Base-by-base conservation (phyloP, 2,888 invertebrate genomes). In the Epicampocera succincta region DNA sequence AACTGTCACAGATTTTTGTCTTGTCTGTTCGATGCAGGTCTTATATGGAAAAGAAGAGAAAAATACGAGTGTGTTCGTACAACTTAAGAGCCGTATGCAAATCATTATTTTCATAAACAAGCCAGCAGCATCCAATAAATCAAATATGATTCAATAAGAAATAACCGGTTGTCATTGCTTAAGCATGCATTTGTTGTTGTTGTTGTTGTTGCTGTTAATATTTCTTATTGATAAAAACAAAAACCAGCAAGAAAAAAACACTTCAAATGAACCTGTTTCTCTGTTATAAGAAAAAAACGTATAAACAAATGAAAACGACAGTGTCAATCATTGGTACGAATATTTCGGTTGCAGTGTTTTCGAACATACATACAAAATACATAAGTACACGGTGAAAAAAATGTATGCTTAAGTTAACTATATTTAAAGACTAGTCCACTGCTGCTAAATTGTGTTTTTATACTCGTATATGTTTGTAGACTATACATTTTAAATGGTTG, bases 231-330 rank as follows among this genome's bases (percentile, higher is more conserved):
- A 75, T 71, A 46, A 65, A 44, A 38, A 58, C 29, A 61, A 50
- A 42, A 50, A n/a, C 9, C 58, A 29, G 50, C 48, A 29, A 15
- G 44, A 52, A 17, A 65, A 25, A 17, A 60, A 50, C 29, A 46
- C 66, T n/a, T n/a, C 60, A 74, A 66, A 25, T 17, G 38, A 74
- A 75, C 74, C 74, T 58, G 66, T 75, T 75, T 66, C 56, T 46
- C n/a, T 54, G 17, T 40, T 54, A 46, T 63, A 38, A 46, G 38
- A 52, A 12, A 9, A 17, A 58, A 5, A 42, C 2, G 2, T 15
- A 44, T 3, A 44, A 58, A 33, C 72, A 84, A 84, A 72, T 79
- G 84, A 84, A 84, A 84, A 76, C 84, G 82, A 84, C 84, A 84
- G 84, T 84, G 78, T 74, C 74, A 80, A 82, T 84, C 79, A 82